Percentiles rank a stretch among this genome's conserved stretches.
phyloP scores from a whole-genome alignment of 1,140 invertebrate species.

The Diorhabda elongata region DNA sequence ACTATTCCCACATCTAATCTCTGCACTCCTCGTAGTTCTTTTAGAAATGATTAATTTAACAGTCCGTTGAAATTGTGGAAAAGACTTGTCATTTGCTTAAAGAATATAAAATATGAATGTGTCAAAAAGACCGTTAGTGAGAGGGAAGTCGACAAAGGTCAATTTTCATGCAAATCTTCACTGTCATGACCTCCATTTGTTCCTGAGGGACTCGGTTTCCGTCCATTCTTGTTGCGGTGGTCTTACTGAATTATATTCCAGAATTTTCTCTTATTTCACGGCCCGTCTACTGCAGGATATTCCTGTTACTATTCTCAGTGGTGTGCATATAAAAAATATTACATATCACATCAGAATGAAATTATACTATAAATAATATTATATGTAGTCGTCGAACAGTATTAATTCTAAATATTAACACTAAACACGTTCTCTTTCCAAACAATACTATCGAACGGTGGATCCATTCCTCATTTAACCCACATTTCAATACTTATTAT shows the following conservation, averaged over 20 bases:
- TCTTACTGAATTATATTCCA: slow-evolving; percentile 6
- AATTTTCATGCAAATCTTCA: slow-evolving; percentile 41
- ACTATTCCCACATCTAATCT: background rate
- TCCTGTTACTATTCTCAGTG: background rate
- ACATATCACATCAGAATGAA: too few species aligned
- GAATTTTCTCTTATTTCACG: slow-evolving; percentile 37
- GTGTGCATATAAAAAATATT: too few species aligned
- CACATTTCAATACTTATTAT: too few species aligned
- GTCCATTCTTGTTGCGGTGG: slow-evolving; percentile 8
- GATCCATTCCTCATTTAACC: too few species aligned
- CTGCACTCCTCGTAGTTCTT: background rate
- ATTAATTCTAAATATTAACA: too few species aligned
- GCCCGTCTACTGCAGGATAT: slow-evolving; percentile 29
- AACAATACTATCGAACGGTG: too few species aligned
- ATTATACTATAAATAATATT: too few species aligned
- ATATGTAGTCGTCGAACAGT: too few species aligned
- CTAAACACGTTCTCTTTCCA: too few species aligned
- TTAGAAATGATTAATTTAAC: slow-evolving; percentile 15
- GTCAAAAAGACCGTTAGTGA: slow-evolving; percentile 8
- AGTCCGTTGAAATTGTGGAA: slow-evolving; percentile 1
- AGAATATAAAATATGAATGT: slow-evolving; percentile 24
- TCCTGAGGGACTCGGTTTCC: slow-evolving; percentile 25
- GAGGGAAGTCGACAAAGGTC: slow-evolving; percentile 30
- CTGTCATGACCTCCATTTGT: slow-evolving; percentile 39
- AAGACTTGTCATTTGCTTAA: slow-evolving; percentile 10